Evolutionary conservation across 2,888 invertebrate genomes (phyloP).

Genomic region (Phymatocera aterrima): DNA sequence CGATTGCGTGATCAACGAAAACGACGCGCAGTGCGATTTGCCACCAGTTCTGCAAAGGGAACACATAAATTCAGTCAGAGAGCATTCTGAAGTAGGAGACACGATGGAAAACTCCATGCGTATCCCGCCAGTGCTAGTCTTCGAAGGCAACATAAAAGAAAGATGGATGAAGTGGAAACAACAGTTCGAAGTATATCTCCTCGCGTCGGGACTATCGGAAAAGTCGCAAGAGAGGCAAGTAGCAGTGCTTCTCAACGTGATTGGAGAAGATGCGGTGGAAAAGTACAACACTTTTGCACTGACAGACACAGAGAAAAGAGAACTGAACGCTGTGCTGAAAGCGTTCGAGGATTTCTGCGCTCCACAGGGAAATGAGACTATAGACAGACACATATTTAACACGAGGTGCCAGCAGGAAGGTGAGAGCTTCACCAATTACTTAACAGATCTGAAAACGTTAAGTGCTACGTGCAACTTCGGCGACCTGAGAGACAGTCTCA

Average conservation of each 20-base stretch:
- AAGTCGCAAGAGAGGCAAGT: conserved; percentile 54
- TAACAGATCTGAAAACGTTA: conserved; percentile 53
- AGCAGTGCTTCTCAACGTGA: conserved; percentile 58
- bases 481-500: conserved; percentile 46
- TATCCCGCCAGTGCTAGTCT: too few species aligned
- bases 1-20: too few species aligned
- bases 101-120: too few species aligned
- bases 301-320: conserved; percentile 50
- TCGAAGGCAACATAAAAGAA: too few species aligned
- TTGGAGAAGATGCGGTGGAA: conserved; percentile 58
- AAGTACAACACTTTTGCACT: conserved; percentile 57
- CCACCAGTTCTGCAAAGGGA: too few species aligned
- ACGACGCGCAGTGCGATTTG: too few species aligned
- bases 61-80: too few species aligned
- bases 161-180: conserved; percentile 58
- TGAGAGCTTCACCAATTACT: conserved; percentile 54
- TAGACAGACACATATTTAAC: conserved; percentile 50
- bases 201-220: conserved; percentile 54
- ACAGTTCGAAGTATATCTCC: conserved; percentile 56
- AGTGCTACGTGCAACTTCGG: conserved; percentile 49
- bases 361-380: conserved; percentile 50
- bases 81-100: too few species aligned
- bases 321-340: conserved; percentile 51
- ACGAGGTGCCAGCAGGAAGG: conserved; percentile 30
- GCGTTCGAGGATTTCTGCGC: conserved; percentile 53